Base-by-base conservation (phyloP, 2,888 invertebrate species). In the Phyllotreta cruciferae region DNA sequence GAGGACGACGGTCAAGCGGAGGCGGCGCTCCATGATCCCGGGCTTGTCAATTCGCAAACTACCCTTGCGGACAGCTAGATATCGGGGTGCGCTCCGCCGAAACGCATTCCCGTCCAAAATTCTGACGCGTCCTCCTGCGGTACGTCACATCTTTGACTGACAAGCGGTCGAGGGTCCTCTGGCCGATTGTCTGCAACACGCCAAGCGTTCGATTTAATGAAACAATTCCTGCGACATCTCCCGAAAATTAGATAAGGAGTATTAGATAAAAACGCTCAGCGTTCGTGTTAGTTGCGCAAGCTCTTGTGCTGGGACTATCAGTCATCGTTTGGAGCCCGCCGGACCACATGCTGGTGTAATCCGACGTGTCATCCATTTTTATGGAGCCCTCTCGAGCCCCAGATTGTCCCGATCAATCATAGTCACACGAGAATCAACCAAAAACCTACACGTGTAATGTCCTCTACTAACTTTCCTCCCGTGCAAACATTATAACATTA, bases 291-390 rank as follows among this genome's bases (percentile, higher is more conserved):
- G 24, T 24, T 24, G 4, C 24, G 24, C 4, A 24, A 24, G 4
- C 24, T 24, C 24, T 24, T 24, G 24, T 24, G n/a, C n/a, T n/a
- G 24, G 24, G 24, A 24, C 4, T 13, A 60, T 60, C 58, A 52
- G 35, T 58, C 58, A 58, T 52, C 39, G 41, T 8, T 24, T 52
- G 52, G 52, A 42, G 52, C 34, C 14, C 49, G 7, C 41, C 24
- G 34, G 58, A 58, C 58, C 58, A 58, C 52, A 58, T 58, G 58
- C 36, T 39, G 47, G 0, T 58, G 50, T 58, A 58, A 58, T 57
- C 49, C 37, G 49, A 41, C 57, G 11, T 50, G 41, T 49, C 34
- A 50, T 50, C 57, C 41, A 13, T 58, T 41, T 50, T 58, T 41
- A 24, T 24, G 24, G 24, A 4, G 24, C 24, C 24, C 24, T 24